Evolutionary conservation across 1,140 invertebrate species (phyloP).

Genomic region (Heliconius himera): DNA sequence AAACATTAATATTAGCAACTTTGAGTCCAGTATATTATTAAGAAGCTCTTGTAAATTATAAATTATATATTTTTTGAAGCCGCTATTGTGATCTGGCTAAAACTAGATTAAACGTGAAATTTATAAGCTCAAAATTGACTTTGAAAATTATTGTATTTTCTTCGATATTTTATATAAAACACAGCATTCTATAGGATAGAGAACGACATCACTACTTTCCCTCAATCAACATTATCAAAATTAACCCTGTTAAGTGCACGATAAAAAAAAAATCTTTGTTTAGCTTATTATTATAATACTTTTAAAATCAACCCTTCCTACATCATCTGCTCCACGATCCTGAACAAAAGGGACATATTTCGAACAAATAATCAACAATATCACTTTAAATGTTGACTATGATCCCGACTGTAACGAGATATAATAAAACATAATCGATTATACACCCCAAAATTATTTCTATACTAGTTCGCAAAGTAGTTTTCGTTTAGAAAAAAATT

Average conservation of each 20-base stretch:
- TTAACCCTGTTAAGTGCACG: not conserved
- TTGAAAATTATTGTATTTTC: no score
- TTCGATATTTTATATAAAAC: no score
- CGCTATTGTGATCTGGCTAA: no score
- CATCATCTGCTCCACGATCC: slow-evolving; percentile 2
- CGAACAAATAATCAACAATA: slow-evolving; percentile 53
- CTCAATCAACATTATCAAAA: not conserved
- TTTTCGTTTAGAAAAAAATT: not conserved
- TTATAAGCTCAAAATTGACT: no score
- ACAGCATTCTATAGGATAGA: no score
- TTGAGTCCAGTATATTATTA: no score
- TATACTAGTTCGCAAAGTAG: slow-evolving; percentile 41
- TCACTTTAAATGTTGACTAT: slow-evolving; percentile 51
- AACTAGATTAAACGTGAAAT: no score
- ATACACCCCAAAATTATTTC: slow-evolving; percentile 69
- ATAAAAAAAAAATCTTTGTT: slow-evolving; percentile 6
- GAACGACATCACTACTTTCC: not conserved
- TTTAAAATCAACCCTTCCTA: not conserved
- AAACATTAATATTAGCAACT: no score
- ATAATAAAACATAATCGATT: slow-evolving; percentile 73
- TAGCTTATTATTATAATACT: slow-evolving; percentile 13
- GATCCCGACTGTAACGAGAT: slow-evolving; percentile 65
- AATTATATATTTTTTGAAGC: no score
- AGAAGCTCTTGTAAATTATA: no score
- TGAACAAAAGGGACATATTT: slow-evolving; percentile 46